A percentile compares a stretch with the other conserved stretches of the same genome.
Evolutionary conservation across 2,797 vertebrate species (phyloP).

Genomic region (Austrolebias charrua): DNA sequence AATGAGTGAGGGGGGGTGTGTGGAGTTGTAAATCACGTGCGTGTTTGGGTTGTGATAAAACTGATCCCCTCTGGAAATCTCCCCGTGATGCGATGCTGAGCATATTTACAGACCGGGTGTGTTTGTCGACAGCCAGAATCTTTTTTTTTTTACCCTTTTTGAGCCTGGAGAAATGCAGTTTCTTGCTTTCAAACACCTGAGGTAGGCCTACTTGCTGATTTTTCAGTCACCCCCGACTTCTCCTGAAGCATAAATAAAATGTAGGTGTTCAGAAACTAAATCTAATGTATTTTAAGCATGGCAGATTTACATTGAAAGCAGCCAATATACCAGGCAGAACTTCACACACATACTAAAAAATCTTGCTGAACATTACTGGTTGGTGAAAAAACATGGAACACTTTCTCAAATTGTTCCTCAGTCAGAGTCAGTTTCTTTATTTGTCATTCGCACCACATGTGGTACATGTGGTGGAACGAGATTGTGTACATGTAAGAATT

Average conservation of each 20-base stretch:
- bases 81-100: constrained; percentile 13
- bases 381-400: too few relatives aligned
- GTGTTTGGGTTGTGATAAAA: constrained; percentile 41
- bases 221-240: not conserved
- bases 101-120: constrained; percentile 25
- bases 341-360: too few relatives aligned
- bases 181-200: constrained; percentile 5
- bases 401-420: too few relatives aligned
- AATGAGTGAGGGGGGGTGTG: constrained; percentile 26
- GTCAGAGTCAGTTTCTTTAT: too few relatives aligned
- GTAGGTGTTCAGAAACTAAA: not conserved
- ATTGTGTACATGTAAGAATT: too few relatives aligned
- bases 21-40: constrained; percentile 18
- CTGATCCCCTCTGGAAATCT: constrained; percentile 27
- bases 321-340: too few relatives aligned
- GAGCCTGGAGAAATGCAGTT: not conserved
- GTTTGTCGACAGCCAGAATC: constrained; percentile 18
- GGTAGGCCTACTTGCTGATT: constrained; percentile 7
- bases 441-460: too few relatives aligned
- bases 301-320: too few relatives aligned
- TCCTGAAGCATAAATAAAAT: not conserved
- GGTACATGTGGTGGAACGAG: too few relatives aligned
- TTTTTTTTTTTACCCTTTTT: constrained; percentile 11
- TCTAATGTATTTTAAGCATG: not conserved
- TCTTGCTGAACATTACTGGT: too few relatives aligned